phyloP scores from a whole-genome alignment of 1,140 invertebrate genomes.

The Pachyrhynchus sulphureomaculatus region DNA sequence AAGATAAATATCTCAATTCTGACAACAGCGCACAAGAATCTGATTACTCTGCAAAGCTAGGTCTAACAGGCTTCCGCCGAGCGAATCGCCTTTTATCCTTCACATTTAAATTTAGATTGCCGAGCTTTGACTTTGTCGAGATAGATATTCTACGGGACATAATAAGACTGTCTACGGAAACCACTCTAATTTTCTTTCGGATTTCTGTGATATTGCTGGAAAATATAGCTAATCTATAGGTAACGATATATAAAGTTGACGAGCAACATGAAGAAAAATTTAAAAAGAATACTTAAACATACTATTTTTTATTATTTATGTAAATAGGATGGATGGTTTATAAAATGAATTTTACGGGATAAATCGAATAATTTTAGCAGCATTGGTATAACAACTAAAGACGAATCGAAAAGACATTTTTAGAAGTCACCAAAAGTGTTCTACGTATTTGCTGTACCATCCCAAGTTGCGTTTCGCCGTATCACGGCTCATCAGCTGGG shows the following conservation, averaged over 20 bases:
- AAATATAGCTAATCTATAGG: constrained; percentile 5
- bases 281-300: no score
- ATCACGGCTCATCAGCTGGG: no score
- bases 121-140: constrained; percentile 24
- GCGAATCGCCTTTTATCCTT: constrained; percentile 18
- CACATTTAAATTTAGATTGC: constrained; percentile 37
- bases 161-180: constrained; percentile 20
- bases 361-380: no score
- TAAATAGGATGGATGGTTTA: no score
- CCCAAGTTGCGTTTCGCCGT: no score
- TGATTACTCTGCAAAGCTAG: constrained; percentile 17
- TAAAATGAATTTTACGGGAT: no score
- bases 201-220: constrained; percentile 1
- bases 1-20: neutral
- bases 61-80: constrained; percentile 4
- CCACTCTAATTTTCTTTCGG: constrained; percentile 10
- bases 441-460: no score
- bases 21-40: neutral
- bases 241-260: neutral
- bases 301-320: no score
- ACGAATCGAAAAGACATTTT: no score
- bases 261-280: no score
- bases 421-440: no score
- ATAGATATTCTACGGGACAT: constrained; percentile 19
- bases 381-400: no score